Base-by-base conservation (phyloP, 2,113 vertebrate species). In the Isichthys henryi region DNA sequence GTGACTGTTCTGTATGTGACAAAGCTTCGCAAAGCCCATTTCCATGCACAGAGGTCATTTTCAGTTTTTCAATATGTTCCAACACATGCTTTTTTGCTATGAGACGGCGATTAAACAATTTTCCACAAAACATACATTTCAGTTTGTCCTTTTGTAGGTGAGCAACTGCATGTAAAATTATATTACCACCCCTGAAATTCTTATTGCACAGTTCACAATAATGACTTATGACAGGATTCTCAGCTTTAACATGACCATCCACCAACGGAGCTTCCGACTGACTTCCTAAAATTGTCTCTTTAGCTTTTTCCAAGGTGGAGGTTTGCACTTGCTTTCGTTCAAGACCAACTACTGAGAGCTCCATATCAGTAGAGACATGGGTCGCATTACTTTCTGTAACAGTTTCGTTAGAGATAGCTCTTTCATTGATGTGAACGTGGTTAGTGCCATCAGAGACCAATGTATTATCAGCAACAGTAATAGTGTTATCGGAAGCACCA, bases 111-210 rank as follows among this genome's bases (percentile, higher is more conserved):
- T 96, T 97, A 92, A 98, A 97, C 88, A 94, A 94, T 27, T 95
- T 96, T 82, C 96, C 95, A 94, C 98, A 99, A 92, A 99, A 97
- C 89, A 99, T 98, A 92, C 98, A 99, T 91, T 97, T 96, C 21
- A 96, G 96, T 92, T 95, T 96, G 31, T 98, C 98, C 90, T 95
- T 98, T 88, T 98, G 97, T 91, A 97, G 97, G 94, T 99, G 98
- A 94, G 97, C 97, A 94, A 98, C 96, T 43, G 98, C 97, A 66
- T 99, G 98, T 23, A 95, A 95, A 21, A 98, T 96, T 74, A 99
- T 97, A 53, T 96, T 95, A 83, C 95, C 95, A 15, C 97, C 97
- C 90, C 96, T 96, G 85, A 97, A 97, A 62, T 95, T 96, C 92
- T 97, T 98, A 93, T 96, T 96, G 93, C 98, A 99, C 94, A 98